Percentiles rank a stretch among this genome's conserved stretches.
Evolutionary conservation across 2,888 invertebrate genomes (phyloP).

Genomic region (Hyposoter dolosus): DNA sequence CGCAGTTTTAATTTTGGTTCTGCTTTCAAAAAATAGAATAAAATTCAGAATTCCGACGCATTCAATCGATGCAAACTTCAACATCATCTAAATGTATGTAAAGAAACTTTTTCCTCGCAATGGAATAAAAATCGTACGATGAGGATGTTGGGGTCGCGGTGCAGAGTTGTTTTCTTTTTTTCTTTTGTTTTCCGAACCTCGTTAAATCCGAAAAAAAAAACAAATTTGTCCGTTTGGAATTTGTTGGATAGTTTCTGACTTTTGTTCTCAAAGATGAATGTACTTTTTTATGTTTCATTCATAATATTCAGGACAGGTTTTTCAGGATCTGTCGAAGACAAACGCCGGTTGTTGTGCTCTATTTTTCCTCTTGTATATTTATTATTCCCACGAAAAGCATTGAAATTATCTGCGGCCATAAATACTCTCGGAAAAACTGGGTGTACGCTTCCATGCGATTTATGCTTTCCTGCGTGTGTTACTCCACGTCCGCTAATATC

Average conservation of each 20-base stretch:
- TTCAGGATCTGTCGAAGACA: constrained; percentile 7
- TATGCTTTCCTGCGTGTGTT: constrained; percentile 38
- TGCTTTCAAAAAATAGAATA: no score
- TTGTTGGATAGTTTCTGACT: neutral
- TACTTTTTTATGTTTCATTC: neutral
- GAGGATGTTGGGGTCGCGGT: neutral
- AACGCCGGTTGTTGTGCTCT: neutral
- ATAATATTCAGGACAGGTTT: neutral
- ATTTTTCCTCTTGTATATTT: neutral
- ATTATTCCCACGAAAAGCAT: constrained; percentile 4
- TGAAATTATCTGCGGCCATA: neutral
- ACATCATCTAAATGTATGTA: no score
- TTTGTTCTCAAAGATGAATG: neutral
- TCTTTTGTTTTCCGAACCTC: neutral
- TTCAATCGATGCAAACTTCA: no score
- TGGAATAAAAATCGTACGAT: neutral
- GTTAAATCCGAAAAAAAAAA: neutral
- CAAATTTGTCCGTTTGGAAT: neutral
- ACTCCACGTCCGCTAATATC: constrained; percentile 47
- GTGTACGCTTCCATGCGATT: constrained; percentile 15
- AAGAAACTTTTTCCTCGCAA: neutral
- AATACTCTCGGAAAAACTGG: neutral
- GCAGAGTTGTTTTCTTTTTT: neutral
- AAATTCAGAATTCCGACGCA: no score
- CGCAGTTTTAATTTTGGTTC: no score